Evolutionary conservation across 2,888 invertebrate genomes (phyloP).

Genomic region (Pollenia angustigena): DNA sequence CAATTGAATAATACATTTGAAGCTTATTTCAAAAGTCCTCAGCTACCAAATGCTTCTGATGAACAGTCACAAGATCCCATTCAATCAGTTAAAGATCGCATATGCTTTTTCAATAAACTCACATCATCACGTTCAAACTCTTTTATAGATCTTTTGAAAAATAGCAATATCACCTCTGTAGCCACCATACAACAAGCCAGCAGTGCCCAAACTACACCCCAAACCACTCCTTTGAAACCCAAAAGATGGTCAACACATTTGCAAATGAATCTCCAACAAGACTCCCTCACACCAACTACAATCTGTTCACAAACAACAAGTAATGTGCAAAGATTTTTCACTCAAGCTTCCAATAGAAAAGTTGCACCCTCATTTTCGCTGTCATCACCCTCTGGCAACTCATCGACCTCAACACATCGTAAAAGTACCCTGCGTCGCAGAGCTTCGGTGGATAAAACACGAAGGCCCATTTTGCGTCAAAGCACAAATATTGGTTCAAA

Average conservation of each 20-base stretch:
- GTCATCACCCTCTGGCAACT: neutral
- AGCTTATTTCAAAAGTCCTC: neutral
- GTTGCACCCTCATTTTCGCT: conserved; percentile 6
- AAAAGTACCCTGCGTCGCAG: conserved; percentile 79
- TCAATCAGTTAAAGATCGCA: conserved; percentile 59
- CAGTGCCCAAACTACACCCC: conserved; percentile 12
- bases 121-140: conserved; percentile 18
- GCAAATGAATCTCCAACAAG: conserved; percentile 36
- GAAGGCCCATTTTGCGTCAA: conserved; percentile 77
- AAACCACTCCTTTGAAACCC: conserved; percentile 27
- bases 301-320: neutral
- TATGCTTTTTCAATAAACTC: conserved; percentile 57
- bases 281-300: neutral
- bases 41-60: neutral
- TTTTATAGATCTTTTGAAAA: conserved; percentile 65
- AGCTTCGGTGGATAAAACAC: conserved; percentile 79
- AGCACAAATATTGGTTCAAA: conserved; percentile 73
- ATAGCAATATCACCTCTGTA: conserved; percentile 33
- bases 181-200: conserved; percentile 36
- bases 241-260: conserved; percentile 50
- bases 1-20: neutral
- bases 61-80: neutral
- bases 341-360: neutral
- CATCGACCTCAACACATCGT: conserved; percentile 69
- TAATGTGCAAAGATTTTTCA: neutral